Percentiles rank a stretch among this genome's conserved stretches.
phyloP scores from a whole-genome alignment of 2,797 vertebrate species.

The Hydrocynus forskahlii region DNA sequence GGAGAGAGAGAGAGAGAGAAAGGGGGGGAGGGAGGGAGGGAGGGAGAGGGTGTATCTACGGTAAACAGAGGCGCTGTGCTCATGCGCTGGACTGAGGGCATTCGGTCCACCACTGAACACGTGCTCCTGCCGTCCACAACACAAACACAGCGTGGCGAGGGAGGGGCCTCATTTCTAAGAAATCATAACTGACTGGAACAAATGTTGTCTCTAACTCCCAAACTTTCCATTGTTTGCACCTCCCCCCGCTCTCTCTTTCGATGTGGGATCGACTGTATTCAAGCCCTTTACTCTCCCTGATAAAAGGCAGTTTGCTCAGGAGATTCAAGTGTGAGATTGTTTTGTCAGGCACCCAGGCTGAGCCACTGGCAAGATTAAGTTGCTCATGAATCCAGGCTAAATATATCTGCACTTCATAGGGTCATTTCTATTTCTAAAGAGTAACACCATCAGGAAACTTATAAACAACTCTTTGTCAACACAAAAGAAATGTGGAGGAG shows the following conservation, averaged over 20 bases:
- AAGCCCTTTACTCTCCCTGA: not conserved
- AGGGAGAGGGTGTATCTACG: constrained; percentile 23
- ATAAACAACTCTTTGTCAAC: constrained; percentile 28
- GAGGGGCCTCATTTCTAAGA: constrained; percentile 64
- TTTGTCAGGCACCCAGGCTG: constrained; percentile 39
- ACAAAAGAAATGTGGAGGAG: not conserved
- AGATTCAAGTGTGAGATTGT: constrained; percentile 3
- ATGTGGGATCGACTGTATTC: constrained; percentile 3
- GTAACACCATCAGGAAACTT: constrained; percentile 8
- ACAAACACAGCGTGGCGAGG: constrained; percentile 51
- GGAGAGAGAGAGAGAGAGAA: constrained; percentile 23
- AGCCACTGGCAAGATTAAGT: constrained; percentile 29
- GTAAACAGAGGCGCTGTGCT: constrained; percentile 53
- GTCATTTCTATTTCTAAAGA: constrained; percentile 31
- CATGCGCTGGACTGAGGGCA: constrained; percentile 54
- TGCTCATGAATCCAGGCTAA: constrained; percentile 3
- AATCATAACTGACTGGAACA: constrained; percentile 62
- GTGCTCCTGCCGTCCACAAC: constrained; percentile 61
- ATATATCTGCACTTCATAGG: constrained; percentile 27
- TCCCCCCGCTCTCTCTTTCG: not conserved
- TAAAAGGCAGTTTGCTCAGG: constrained; percentile 36
- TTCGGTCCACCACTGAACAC: constrained; percentile 55
- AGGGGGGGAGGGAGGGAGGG: constrained; percentile 9
- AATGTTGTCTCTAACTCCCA: constrained; percentile 44
- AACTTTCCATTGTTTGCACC: constrained; percentile 8